A percentile compares a stretch with the other conserved stretches of the same genome.
Conservation (phyloP, 2,797 vertebrate genomes). For the Spatula versicolor region DNA sequence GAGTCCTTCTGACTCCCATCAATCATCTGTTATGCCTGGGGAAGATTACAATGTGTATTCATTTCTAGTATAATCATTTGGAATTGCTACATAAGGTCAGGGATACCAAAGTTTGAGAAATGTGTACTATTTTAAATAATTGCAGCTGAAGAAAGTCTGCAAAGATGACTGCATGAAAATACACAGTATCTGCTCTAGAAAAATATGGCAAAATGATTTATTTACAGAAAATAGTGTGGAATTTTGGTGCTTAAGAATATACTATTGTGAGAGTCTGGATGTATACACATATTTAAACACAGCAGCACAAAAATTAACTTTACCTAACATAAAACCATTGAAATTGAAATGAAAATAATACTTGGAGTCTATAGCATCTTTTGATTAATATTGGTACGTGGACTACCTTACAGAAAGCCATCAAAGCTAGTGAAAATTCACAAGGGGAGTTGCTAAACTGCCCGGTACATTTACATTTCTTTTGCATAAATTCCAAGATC, state of each 20-base stretch:
- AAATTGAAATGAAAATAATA: not conserved
- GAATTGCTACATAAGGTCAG: not conserved
- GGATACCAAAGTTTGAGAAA: not conserved
- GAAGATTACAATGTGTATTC: not conserved
- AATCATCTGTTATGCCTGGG: constrained; percentile 17
- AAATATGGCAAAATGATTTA: not conserved
- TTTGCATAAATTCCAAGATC: not conserved
- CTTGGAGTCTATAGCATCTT: not conserved
- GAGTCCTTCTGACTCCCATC: not conserved
- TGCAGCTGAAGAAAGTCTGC: not conserved
- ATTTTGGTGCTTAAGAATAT: not conserved
- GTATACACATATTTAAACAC: not conserved
- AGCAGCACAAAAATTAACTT: not conserved
- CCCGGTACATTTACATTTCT: not conserved
- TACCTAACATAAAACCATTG: not conserved
- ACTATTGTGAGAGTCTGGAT: not conserved
- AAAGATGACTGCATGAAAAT: not conserved
- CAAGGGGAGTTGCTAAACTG: not conserved
- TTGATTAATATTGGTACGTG: not conserved
- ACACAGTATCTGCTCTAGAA: not conserved
- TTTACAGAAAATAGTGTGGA: not conserved
- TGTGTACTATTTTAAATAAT: not conserved
- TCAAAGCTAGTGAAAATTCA: not conserved
- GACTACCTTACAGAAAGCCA: not conserved
- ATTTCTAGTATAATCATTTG: not conserved